These are phyloP conservation scores for Nasonovia ribisnigri DNA, from an alignment of 2,888 invertebrate genomes.

Conservation along the genomic window DNA sequence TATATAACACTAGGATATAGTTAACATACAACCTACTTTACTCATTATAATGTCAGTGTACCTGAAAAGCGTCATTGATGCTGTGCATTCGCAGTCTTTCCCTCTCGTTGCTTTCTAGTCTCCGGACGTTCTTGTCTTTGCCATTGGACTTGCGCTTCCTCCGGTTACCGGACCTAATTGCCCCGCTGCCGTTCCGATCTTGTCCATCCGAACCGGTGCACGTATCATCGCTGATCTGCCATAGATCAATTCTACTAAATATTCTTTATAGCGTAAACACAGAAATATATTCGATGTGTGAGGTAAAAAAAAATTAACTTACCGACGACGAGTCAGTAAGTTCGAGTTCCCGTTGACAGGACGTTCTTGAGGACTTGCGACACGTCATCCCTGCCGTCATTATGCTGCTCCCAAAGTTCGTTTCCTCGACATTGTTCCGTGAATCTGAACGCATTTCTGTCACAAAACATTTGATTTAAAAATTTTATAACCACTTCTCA, in stretches of 20 bases:
- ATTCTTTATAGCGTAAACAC: conserved; percentile 41
- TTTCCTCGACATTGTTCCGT: conserved; percentile 30
- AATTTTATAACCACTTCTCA: background rate
- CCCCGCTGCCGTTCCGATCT: conserved; percentile 71
- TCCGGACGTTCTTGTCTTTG: conserved; percentile 79
- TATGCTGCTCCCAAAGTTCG: conserved; percentile 37
- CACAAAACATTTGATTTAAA: background rate
- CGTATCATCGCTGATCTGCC: conserved; percentile 69
- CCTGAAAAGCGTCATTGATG: conserved; percentile 84
- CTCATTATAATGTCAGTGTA: conserved; percentile 68
- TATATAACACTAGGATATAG: background rate
- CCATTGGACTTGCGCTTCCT: conserved; percentile 77
- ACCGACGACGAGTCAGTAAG: conserved; percentile 69
- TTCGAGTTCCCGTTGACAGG: conserved; percentile 67
- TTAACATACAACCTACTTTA: background rate
- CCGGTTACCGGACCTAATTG: conserved; percentile 71
- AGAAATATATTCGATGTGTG: conserved; percentile 1
- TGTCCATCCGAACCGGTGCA: conserved; percentile 68
- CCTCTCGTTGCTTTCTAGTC: conserved; percentile 83
- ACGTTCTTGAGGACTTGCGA: conserved; percentile 60
- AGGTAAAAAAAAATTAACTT: conserved; percentile 60
- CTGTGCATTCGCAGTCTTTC: conserved; percentile 86
- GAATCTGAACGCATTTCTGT: conserved; percentile 54
- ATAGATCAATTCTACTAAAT: conserved; percentile 51
- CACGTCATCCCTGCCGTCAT: conserved; percentile 46